phyloP scores from a whole-genome alignment of 2,888 invertebrate species.

The Drosophila atripex region DNA sequence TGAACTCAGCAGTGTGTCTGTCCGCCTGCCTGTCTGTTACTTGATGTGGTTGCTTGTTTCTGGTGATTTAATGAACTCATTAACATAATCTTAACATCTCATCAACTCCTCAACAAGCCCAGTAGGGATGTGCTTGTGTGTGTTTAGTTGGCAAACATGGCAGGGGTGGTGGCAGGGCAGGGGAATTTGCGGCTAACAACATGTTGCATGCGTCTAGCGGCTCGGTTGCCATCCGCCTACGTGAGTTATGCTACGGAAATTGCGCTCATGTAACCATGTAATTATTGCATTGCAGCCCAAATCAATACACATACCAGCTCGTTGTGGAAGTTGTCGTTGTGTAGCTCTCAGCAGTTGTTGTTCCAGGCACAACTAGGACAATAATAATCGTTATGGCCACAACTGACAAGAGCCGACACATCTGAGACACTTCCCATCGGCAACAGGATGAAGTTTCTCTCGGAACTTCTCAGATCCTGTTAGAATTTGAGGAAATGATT shows the following conservation, averaged over 20 bases:
- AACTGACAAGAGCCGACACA: slow-evolving; percentile 27
- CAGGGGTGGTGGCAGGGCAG: not conserved
- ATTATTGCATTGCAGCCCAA: slow-evolving; percentile 68
- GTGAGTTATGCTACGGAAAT: slow-evolving; percentile 68
- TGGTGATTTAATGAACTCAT: slow-evolving; percentile 76
- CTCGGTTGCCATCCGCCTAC: slow-evolving; percentile 10
- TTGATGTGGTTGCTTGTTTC: slow-evolving; percentile 47
- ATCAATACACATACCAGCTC: slow-evolving; percentile 58
- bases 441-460: slow-evolving; percentile 18
- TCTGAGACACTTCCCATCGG: slow-evolving; percentile 20
- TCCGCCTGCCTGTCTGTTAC: slow-evolving; percentile 23
- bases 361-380: slow-evolving; percentile 23
- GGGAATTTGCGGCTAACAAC: slow-evolving; percentile 43
- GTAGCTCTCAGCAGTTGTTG: slow-evolving; percentile 10
- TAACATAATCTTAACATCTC: slow-evolving; percentile 76
- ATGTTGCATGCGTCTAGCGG: slow-evolving; percentile 60
- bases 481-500: slow-evolving; percentile 29
- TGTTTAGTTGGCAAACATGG: slow-evolving; percentile 8
- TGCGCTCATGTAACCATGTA: slow-evolving; percentile 67
- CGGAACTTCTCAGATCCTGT: not conserved
- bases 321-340: slow-evolving; percentile 1
- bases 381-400: slow-evolving; percentile 40
- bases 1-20: not conserved
- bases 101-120: slow-evolving; percentile 65
- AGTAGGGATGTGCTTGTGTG: slow-evolving; percentile 30